phyloP scores from a whole-genome alignment of 2,797 vertebrate genomes.

The Enteromius unitaeniatus region DNA sequence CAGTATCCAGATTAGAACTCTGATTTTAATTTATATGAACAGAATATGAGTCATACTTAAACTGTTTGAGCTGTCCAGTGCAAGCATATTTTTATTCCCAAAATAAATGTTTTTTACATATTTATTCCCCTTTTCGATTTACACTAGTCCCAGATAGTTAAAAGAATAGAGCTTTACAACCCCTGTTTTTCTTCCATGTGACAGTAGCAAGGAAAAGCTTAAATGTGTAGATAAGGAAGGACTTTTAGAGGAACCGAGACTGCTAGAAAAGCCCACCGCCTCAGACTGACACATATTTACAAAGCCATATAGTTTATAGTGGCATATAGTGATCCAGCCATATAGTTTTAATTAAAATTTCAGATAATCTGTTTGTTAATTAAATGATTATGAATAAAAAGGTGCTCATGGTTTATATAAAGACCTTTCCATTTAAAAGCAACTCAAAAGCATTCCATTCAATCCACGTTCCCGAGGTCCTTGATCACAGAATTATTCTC shows the following conservation, averaged over 20 bases:
- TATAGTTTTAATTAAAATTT: not conserved
- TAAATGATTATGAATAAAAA: not conserved
- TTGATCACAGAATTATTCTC: not conserved
- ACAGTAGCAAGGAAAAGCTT: not conserved
- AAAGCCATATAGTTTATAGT: too few species aligned
- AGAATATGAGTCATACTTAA: slow-evolving; percentile 9
- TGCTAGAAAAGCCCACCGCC: slow-evolving; percentile 1
- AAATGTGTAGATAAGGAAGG: slow-evolving; percentile 11
- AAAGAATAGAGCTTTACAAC: not conserved
- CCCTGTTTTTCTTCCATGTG: not conserved
- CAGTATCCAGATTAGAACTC: not conserved
- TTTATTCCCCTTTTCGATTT: not conserved
- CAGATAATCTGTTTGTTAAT: not conserved
- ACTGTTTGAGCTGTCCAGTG: not conserved
- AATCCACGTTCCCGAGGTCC: not conserved
- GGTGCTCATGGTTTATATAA: not conserved
- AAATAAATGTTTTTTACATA: too few species aligned
- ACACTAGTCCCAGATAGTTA: not conserved
- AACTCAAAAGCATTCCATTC: not conserved
- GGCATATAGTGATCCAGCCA: not conserved
- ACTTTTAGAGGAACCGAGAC: slow-evolving; percentile 6
- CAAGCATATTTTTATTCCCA: not conserved
- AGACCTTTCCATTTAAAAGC: not conserved
- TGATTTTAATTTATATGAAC: not conserved
- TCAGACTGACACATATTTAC: not conserved